Base-by-base conservation (phyloP, 2,113 vertebrate species). In the Microtus ochrogaster region DNA sequence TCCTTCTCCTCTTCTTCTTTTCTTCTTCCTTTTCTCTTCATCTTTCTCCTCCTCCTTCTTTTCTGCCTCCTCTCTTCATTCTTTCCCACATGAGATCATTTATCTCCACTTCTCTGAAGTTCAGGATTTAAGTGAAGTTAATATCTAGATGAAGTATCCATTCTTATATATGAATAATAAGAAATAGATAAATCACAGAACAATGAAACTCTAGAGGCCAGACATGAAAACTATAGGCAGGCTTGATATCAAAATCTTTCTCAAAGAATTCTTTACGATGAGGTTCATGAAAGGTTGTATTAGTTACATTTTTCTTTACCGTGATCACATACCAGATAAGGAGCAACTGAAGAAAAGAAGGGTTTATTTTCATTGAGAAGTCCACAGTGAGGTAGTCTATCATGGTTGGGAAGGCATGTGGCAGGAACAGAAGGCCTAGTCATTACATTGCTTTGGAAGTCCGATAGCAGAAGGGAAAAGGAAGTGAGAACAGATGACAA, bases 231-330 rank as follows among this genome's bases (percentile, higher is more conserved):
- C n/a, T 73, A 24, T 41, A 41, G 19, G 36, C 47, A 63, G 89
- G 10, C 36, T 55, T 68, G 28, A 70, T 72, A 21, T 4, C 61
- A 82, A 95, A 70, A 58, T 0, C 16, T 8, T 89, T 73, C 28
- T 73, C 85, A 82, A 88, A 90, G 24, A 65, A 82, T 90, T 92
- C 55, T 74, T 86, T 87, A 84, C 87, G 72, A 92, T 73, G 79
- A 89, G 65, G 30, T 63, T 95, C 76, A 63, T 52, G 13, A 63
- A 39, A 30, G 36, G 0, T 12, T 65, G 16, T 65, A 30, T 65
- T 65, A 63, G 10, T n/a, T 81, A 39, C 39, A 44, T 63, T 83
- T 41, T 41, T 83, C 26, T 41, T 44, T 84, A 65, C 39, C 11
- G 26, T 30, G 39, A 30, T 9, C n/a, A 65, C 2, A 84, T 65